Evolutionary conservation across 2,888 invertebrate species (phyloP).

Genomic region (Nomada fabriciana): DNA sequence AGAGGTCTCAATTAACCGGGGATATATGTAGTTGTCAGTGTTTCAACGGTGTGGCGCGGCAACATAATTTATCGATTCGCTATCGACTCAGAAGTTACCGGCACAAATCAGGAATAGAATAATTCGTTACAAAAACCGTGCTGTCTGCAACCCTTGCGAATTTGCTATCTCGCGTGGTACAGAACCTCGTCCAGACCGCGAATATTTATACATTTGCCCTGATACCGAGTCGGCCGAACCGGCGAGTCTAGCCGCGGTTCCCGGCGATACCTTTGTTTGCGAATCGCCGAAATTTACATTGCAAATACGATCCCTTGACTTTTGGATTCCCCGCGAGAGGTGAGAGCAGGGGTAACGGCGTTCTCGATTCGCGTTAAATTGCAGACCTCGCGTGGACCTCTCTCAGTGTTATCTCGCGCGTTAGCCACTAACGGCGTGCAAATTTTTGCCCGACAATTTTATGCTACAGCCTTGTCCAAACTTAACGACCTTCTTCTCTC

Average conservation of each 20-base stretch:
- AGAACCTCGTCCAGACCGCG: neutral
- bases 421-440: constrained; percentile 24
- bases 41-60: no score
- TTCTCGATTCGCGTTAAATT: constrained; percentile 42
- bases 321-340: constrained; percentile 18
- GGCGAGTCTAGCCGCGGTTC: constrained; percentile 7
- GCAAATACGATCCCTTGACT: constrained; percentile 60
- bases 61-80: neutral
- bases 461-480: constrained; percentile 41
- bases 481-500: constrained; percentile 54
- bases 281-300: constrained; percentile 58
- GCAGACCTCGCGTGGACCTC: constrained; percentile 21
- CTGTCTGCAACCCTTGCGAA: no score
- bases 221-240: constrained; percentile 40
- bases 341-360: constrained; percentile 22
- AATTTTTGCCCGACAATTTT: constrained; percentile 61
- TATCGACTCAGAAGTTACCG: neutral
- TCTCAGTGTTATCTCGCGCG: constrained; percentile 39
- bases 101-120: neutral
- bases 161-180: neutral
- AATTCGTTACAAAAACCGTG: neutral
- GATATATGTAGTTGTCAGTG: no score
- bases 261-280: constrained; percentile 49
- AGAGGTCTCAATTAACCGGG: no score
- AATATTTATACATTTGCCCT: constrained; percentile 46